These are phyloP conservation scores for Ariolimax columbianus DNA, from an alignment of 2,888 invertebrate genomes.

Conservation along the genomic window DNA sequence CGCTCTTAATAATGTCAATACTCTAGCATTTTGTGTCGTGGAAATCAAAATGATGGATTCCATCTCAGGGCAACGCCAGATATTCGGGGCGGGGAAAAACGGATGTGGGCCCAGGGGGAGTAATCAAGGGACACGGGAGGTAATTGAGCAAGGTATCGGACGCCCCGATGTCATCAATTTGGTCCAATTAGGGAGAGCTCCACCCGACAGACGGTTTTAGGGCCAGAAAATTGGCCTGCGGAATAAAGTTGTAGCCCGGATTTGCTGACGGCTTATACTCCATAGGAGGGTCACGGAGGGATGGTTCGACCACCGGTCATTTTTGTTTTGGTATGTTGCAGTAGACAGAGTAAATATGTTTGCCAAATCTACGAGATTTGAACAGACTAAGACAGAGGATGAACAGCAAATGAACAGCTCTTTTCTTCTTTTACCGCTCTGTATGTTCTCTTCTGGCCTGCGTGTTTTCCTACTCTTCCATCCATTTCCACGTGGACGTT, in stretches of 20 bases:
- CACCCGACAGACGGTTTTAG: slow-evolving; percentile 45
- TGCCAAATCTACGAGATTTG: neutral
- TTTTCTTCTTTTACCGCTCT: slow-evolving; percentile 86
- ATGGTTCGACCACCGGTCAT: slow-evolving; percentile 7
- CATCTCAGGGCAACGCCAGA: slow-evolving; percentile 17
- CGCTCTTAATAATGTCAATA: neutral
- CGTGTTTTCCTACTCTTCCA: slow-evolving; percentile 92
- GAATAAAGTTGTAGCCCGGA: slow-evolving; percentile 46
- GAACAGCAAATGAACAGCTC: neutral
- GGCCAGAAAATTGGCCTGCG: slow-evolving; percentile 48
- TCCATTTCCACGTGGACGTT: slow-evolving; percentile 96
- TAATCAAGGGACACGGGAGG: slow-evolving; percentile 48
- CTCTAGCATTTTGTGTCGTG: neutral
- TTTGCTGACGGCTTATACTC: slow-evolving; percentile 44
- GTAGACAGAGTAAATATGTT: neutral
- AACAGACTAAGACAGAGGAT: neutral
- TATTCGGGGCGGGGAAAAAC: slow-evolving; percentile 8
- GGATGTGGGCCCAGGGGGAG: slow-evolving; percentile 47
- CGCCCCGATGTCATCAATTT: slow-evolving; percentile 52
- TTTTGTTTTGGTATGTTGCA: neutral
- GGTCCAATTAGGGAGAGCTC: slow-evolving; percentile 50
- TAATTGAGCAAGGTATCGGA: slow-evolving; percentile 51
- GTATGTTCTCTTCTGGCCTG: slow-evolving; percentile 97
- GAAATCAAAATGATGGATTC: slow-evolving; percentile 2
- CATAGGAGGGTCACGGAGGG: slow-evolving; percentile 13